Base-by-base conservation (phyloP, 2,113 vertebrate species). In the Phrynosoma blainvillii region DNA sequence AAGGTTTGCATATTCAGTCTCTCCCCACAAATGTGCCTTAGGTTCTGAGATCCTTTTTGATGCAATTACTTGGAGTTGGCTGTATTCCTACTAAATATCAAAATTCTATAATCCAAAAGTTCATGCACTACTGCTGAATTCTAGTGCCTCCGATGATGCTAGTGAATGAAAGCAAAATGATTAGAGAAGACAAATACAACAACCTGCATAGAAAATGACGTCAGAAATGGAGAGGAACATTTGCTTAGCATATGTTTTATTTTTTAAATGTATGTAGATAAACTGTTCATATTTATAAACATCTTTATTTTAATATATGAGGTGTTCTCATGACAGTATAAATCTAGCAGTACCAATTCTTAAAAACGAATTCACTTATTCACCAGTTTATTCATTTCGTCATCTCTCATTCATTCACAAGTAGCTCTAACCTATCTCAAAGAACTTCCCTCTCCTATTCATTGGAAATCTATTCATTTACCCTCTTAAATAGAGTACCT, bases 381-480 rank as follows among this genome's bases (percentile, higher is more conserved):
- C 59, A 82, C 32, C 85, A 10, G 0, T 78, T 88, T 56, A 0
- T 88, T 62, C n/a, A 3, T 76, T 42, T 1, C 52, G 87, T n/a
- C 30, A 0, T 65, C 79, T 89, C 27, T 3, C 3, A 3, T 27
- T 81, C 0, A 1, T 71, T 89, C 2, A 1, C n/a, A 77, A 84
- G 21, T 27, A 70, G 1, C 3, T 78, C 76, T 81, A 68, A 0
- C 40, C 32, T 42, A 47, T 59, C 16, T 23, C 40, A 1, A 16
- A 76, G 82, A 56, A 16, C 27, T 40, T 62, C n/a, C 54, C 16
- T 30, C 1, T 71, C 52, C 77, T 76, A 6, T 71, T 27, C 74
- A 85, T 1, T 86, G 40, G 80, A 84, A 90, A 92, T 21, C 73
- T 81, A 86, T 73, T 86, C 83, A 40, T 88, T 88, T 62, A 77